Conservation (phyloP, 1,140 invertebrate genomes). For the Aphidius ervi region DNA sequence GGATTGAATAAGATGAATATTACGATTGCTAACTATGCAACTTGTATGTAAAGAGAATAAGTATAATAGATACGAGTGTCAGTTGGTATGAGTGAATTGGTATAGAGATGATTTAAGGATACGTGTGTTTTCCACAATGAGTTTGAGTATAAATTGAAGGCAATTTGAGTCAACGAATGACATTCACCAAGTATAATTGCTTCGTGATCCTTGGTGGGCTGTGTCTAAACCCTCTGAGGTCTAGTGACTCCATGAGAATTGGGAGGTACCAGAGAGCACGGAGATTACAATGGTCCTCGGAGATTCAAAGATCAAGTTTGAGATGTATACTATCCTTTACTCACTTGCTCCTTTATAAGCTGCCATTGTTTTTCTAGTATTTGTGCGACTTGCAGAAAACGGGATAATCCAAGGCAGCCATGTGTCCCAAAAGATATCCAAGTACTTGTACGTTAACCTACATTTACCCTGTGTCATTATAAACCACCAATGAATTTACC, state of each 20-base stretch:
- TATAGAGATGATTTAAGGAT: not conserved
- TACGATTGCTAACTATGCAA: no score
- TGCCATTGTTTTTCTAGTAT: no score
- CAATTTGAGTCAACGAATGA: slow-evolving; percentile 10
- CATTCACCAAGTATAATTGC: slow-evolving; percentile 16
- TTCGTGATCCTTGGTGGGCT: slow-evolving; percentile 15
- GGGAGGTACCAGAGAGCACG: slow-evolving; percentile 1
- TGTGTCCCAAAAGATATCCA: slow-evolving; percentile 24
- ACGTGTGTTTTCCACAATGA: slow-evolving; percentile 9
- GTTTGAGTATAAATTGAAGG: slow-evolving; percentile 8
- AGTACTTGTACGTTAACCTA: not conserved
- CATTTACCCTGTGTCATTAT: no score
- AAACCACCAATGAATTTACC: no score
- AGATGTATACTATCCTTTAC: slow-evolving; percentile 10
- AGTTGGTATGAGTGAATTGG: no score
- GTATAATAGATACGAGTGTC: no score
- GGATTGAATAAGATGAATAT: no score
- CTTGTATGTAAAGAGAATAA: no score
- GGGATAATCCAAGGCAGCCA: slow-evolving; percentile 21
- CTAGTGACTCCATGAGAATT: not conserved
- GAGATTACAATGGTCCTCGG: slow-evolving; percentile 10
- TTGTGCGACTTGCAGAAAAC: no score
- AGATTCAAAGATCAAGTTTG: slow-evolving; percentile 12
- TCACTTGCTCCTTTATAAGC: slow-evolving; percentile 1
- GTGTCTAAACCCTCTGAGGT: slow-evolving; percentile 9